phyloP scores from a whole-genome alignment of 2,888 invertebrate genomes.

The Diarsia brunnea region DNA sequence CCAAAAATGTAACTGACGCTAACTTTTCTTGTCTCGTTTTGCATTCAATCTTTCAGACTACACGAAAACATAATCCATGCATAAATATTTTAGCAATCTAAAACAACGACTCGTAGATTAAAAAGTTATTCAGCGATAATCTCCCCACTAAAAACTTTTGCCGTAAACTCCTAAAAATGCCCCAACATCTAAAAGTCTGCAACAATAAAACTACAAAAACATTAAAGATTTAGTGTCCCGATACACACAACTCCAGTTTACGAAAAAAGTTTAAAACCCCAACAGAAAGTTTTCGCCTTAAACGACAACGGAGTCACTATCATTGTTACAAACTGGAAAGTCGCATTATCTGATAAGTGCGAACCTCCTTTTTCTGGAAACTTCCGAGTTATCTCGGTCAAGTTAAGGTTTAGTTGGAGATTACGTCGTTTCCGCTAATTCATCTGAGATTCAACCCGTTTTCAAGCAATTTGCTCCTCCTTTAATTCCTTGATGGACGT shows the following conservation, averaged over 20 bases:
- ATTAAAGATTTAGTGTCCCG: constrained; percentile 64
- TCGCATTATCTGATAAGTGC: constrained; percentile 71
- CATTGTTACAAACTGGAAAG: constrained; percentile 68
- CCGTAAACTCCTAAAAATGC: constrained; percentile 48
- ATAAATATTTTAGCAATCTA: constrained; percentile 45
- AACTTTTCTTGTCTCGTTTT: background rate
- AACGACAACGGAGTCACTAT: constrained; percentile 67
- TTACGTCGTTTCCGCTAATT: constrained; percentile 67
- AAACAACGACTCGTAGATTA: constrained; percentile 44
- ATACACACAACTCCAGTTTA: constrained; percentile 63
- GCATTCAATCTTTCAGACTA: constrained; percentile 2
- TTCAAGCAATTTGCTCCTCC: constrained; percentile 56
- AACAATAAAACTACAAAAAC: constrained; percentile 66
- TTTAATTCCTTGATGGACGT: constrained; percentile 54
- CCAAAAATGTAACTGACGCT: background rate
- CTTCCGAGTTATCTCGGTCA: constrained; percentile 68
- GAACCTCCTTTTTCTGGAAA: constrained; percentile 68
- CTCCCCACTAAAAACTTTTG: constrained; percentile 50
- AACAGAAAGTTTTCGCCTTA: constrained; percentile 67
- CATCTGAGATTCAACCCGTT: constrained; percentile 62
- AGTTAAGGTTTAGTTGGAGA: constrained; percentile 66
- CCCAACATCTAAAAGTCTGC: constrained; percentile 42
- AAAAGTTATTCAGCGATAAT: constrained; percentile 55
- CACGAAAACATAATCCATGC: constrained; percentile 23
- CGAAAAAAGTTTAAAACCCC: constrained; percentile 69